Evolutionary conservation across 2,113 vertebrate species (phyloP).

Genomic region (Desmodus rotundus): DNA sequence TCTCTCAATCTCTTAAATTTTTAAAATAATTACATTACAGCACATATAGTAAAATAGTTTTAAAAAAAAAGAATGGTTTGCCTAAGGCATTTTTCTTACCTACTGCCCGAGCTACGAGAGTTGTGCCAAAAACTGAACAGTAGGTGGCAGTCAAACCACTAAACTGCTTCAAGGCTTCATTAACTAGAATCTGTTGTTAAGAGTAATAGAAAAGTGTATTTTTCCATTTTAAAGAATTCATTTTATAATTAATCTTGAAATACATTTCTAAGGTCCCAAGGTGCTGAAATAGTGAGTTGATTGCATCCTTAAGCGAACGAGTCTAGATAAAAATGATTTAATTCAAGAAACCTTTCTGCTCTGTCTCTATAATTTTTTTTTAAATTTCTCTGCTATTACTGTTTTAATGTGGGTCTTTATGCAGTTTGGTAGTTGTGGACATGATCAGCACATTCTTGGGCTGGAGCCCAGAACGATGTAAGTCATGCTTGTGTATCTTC

Average conservation of each 20-base stretch:
- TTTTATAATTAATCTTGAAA: constrained; percentile 72
- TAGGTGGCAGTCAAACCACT: constrained; percentile 86
- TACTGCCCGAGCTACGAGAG: background rate
- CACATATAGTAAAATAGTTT: constrained; percentile 23
- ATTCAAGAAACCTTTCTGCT: background rate
- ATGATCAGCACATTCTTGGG: background rate
- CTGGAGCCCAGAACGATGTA: background rate
- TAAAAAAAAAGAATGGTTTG: background rate
- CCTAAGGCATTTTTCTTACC: background rate
- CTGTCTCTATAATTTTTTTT: background rate
- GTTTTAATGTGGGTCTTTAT: background rate
- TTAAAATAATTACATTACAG: constrained; percentile 4
- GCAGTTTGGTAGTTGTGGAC: background rate
- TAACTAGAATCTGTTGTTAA: background rate
- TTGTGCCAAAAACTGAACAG: constrained; percentile 63
- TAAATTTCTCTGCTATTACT: constrained; percentile 32
- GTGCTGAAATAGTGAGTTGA: background rate
- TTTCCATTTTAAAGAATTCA: constrained; percentile 65
- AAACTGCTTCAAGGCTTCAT: constrained; percentile 67
- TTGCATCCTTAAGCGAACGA: constrained; percentile 32
- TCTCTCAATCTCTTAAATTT: fast-evolving
- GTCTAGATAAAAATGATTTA: constrained; percentile 53
- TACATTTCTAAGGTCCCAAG: constrained; percentile 49
- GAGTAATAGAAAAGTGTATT: constrained; percentile 47
- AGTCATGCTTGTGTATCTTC: constrained; percentile 21